Evolutionary conservation across 2,113 vertebrate species (phyloP).

Genomic region (Brachyhypopomus occidentalis): DNA sequence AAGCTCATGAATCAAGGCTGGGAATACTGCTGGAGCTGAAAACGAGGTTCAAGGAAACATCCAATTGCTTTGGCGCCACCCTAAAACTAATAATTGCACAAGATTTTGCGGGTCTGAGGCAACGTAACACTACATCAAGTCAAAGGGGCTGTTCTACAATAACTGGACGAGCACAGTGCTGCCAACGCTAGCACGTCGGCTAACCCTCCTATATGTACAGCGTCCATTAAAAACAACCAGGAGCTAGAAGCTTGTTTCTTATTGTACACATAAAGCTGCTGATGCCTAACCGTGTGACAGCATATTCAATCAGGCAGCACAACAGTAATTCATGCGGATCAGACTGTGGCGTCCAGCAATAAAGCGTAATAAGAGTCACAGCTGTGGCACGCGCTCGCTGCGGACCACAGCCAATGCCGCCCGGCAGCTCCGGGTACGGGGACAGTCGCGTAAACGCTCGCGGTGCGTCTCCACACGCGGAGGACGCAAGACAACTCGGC

Average conservation of each 20-base stretch:
- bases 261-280: background rate
- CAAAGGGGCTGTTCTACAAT: constrained; percentile 25
- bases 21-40: constrained; percentile 53
- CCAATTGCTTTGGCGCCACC: constrained; percentile 70
- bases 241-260: background rate
- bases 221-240: background rate
- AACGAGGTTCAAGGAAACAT: constrained; percentile 56
- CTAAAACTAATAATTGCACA: constrained; percentile 67
- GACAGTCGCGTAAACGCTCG: background rate
- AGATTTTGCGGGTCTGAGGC: constrained; percentile 37
- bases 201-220: background rate
- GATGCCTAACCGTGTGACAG: constrained; percentile 4
- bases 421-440: background rate
- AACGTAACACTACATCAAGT: constrained; percentile 28
- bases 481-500: background rate
- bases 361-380: constrained; percentile 34
- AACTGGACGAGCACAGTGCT: background rate
- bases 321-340: constrained; percentile 20
- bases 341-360: constrained; percentile 16
- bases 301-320: background rate
- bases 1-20: constrained; percentile 59
- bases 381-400: constrained; percentile 41
- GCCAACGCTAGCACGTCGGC: constrained; percentile 1
- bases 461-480: background rate
- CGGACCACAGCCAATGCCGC: background rate